Conservation (phyloP, 2,888 invertebrate genomes). For the Seira musarum region DNA sequence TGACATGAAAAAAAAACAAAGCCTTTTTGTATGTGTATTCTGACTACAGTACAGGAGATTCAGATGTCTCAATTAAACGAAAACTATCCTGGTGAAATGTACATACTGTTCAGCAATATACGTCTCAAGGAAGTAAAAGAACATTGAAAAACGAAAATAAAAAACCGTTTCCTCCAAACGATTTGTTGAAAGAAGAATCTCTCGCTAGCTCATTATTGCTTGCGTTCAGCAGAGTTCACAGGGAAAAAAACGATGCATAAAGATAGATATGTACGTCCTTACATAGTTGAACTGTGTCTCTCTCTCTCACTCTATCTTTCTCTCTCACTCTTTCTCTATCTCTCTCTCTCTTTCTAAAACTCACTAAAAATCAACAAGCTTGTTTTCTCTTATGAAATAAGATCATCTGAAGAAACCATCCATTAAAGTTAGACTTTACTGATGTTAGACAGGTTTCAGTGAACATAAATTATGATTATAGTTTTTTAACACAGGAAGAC, state of each 20-base stretch:
- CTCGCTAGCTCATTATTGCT: too few relatives aligned
- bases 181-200: too few relatives aligned
- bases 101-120: slow-evolving; percentile 7
- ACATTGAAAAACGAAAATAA: not conserved
- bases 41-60: not conserved
- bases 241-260: too few relatives aligned
- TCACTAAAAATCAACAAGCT: slow-evolving; percentile 7
- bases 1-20: slow-evolving; percentile 1
- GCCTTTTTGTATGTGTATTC: not conserved
- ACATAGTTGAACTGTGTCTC: slow-evolving; percentile 20
- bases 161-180: too few relatives aligned
- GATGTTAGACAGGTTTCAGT: not conserved
- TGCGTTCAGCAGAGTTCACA: too few relatives aligned
- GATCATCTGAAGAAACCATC: slow-evolving; percentile 3
- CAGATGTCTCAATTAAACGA: not conserved
- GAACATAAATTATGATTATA: not conserved
- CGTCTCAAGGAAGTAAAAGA: not conserved
- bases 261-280: too few relatives aligned
- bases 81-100: not conserved
- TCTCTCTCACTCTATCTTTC: slow-evolving; percentile 18
- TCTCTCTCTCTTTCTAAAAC: slow-evolving; percentile 15
- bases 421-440: slow-evolving; percentile 5
- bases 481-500: not conserved
- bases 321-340: slow-evolving; percentile 24
- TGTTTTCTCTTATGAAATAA: not conserved